phyloP scores from a whole-genome alignment of 2,113 vertebrate genomes.

The Oryzias curvinotus region DNA sequence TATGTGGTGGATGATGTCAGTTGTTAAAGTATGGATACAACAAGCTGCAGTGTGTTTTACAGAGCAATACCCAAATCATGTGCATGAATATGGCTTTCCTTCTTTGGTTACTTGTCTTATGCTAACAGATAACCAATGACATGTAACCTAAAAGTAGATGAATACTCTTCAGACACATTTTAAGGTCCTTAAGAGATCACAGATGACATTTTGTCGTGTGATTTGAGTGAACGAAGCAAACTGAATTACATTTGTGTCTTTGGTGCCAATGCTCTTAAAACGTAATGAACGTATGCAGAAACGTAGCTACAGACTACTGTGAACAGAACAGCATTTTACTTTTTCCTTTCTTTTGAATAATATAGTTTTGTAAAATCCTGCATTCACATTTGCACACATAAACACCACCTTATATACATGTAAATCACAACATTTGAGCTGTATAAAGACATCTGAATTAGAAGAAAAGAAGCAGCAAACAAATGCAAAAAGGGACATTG shows the following conservation, averaged over 20 bases:
- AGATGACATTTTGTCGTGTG: conserved; percentile 48
- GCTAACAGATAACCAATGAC: conserved; percentile 25
- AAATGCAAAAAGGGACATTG: conserved; percentile 26
- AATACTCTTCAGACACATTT: conserved; percentile 24
- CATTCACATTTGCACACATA: conserved; percentile 2
- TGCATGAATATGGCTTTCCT: conserved; percentile 69
- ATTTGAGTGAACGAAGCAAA: conserved; percentile 18
- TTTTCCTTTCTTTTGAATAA: conserved; percentile 21
- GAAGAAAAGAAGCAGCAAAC: conserved; percentile 54
- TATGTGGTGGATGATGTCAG: conserved; percentile 1
- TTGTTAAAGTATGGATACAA: no score
- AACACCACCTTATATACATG: neutral
- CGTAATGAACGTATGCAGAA: conserved; percentile 24
- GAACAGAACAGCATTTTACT: conserved; percentile 29
- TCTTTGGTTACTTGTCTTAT: conserved; percentile 68
- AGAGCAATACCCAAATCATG: conserved; percentile 20
- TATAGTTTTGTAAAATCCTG: conserved; percentile 25
- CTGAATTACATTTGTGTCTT: conserved; percentile 54
- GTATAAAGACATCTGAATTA: conserved; percentile 41
- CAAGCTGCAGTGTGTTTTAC: conserved; percentile 8
- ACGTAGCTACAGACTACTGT: conserved; percentile 2
- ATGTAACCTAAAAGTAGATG: conserved; percentile 13
- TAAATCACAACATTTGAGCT: conserved; percentile 32
- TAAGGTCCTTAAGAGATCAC: conserved; percentile 14
- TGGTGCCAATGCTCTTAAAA: conserved; percentile 58